phyloP scores from a whole-genome alignment of 2,113 vertebrate genomes.

The Cisticola juncidis region DNA sequence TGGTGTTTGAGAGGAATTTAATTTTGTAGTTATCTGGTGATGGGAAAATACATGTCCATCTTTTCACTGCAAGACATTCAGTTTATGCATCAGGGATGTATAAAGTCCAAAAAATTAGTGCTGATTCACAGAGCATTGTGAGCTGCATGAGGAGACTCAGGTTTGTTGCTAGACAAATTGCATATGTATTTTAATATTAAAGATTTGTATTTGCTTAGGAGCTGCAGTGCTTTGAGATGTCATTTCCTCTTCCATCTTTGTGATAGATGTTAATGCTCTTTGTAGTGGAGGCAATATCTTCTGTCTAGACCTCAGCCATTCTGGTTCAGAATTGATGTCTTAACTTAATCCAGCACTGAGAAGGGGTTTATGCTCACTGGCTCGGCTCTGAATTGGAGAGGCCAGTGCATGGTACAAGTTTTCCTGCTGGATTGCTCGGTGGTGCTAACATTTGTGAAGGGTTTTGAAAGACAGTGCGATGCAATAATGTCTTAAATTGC shows the following conservation, averaged over 20 bases:
- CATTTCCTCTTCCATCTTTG: neutral
- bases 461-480: neutral
- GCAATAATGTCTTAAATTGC: conserved; percentile 14
- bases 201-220: neutral
- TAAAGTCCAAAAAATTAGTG: neutral
- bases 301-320: neutral
- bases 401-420: neutral
- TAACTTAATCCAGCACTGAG: neutral
- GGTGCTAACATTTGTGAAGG: neutral
- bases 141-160: neutral
- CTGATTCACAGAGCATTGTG: neutral
- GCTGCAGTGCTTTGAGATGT: neutral
- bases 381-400: neutral
- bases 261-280: neutral
- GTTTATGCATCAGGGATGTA: neutral
- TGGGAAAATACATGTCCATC: neutral
- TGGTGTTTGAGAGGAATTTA: neutral
- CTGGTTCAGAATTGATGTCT: neutral
- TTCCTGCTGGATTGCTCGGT: neutral
- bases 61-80: neutral
- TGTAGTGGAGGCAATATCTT: neutral
- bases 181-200: neutral
- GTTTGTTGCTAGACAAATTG: neutral
- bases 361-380: neutral
- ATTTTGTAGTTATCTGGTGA: neutral